These are phyloP conservation scores for Eustalomyia histrio DNA, from an alignment of 2,888 invertebrate species.

Conservation along the genomic window DNA sequence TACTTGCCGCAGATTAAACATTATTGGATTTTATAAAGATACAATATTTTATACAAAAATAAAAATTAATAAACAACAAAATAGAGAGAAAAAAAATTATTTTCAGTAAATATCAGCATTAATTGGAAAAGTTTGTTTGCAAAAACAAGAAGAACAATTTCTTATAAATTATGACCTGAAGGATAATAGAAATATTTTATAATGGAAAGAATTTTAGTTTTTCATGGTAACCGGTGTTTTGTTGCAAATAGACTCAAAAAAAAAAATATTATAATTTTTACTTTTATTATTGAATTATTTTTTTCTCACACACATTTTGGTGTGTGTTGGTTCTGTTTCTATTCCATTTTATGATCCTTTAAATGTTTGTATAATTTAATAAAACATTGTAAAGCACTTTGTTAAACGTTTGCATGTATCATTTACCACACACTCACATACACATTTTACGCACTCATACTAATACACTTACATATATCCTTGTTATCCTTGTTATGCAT, in stretches of 20 bases:
- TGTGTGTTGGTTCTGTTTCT: background rate
- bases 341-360: conserved; percentile 3
- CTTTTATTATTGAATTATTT: background rate
- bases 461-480: conserved; percentile 32
- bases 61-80: background rate
- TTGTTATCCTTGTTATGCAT: conserved; percentile 54
- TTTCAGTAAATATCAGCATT: background rate
- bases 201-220: background rate
- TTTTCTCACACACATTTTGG: background rate
- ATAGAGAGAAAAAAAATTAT: background rate
- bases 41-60: background rate
- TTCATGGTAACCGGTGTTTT: background rate
- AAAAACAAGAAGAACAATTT: background rate
- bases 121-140: background rate
- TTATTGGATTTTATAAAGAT: too few relatives aligned
- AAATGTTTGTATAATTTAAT: conserved; percentile 43
- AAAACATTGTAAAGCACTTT: conserved; percentile 62
- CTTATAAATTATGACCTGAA: background rate
- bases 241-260: too few relatives aligned
- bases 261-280: background rate
- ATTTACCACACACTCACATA: conserved; percentile 44
- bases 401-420: conserved; percentile 58
- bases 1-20: background rate
- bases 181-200: background rate
- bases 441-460: background rate